phyloP scores from a whole-genome alignment of 2,797 vertebrate species.

The Anguilla marmorata region DNA sequence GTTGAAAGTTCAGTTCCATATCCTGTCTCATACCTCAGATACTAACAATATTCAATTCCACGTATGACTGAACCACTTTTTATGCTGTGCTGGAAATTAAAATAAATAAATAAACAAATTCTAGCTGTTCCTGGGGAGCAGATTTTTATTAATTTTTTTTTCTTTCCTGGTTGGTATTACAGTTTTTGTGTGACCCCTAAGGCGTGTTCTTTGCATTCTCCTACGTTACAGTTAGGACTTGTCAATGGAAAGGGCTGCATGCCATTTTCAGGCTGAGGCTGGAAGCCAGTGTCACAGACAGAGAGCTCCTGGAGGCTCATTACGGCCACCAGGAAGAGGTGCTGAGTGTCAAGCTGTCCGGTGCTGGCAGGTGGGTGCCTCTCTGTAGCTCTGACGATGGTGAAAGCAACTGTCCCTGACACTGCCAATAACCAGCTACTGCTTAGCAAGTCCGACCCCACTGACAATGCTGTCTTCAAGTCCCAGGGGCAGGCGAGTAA shows the following conservation, averaged over 20 bases:
- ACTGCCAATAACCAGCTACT: conserved; percentile 56
- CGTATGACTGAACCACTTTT: neutral
- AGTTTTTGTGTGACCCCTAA: neutral
- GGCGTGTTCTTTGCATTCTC: neutral
- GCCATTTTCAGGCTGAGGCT: neutral
- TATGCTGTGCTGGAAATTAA: neutral
- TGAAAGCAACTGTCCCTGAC: conserved; percentile 50
- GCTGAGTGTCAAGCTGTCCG: neutral
- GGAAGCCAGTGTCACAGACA: neutral
- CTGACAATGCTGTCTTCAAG: neutral
- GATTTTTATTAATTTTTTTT: neutral
- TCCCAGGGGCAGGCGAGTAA: neutral
- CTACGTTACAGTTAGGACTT: neutral
- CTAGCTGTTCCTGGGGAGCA: neutral
- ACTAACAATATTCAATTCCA: neutral
- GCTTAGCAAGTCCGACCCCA: conserved; percentile 50
- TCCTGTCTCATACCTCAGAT: neutral
- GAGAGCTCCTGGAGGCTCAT: neutral
- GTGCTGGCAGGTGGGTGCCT: neutral
- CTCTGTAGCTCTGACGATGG: neutral
- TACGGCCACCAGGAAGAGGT: neutral
- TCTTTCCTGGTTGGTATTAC: neutral
- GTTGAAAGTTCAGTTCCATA: neutral
- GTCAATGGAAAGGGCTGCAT: neutral
- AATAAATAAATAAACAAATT: neutral